Base-by-base conservation (phyloP, 2,888 invertebrate genomes). In the Noctua pronuba region DNA sequence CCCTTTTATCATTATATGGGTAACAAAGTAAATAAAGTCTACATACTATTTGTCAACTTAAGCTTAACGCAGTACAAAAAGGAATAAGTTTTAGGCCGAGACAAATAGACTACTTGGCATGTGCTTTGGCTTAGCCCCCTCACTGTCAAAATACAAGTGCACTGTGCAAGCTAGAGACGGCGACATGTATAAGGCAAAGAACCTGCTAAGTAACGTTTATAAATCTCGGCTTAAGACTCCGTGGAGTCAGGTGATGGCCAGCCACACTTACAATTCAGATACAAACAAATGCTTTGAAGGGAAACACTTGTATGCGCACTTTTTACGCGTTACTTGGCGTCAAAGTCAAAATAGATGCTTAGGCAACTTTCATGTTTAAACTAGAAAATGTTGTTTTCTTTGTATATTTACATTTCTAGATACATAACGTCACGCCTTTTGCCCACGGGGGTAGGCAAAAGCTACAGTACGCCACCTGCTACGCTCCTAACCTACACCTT, bases 1-100 rank as follows among this genome's bases (percentile, higher is more conserved):
- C 88, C 85, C 85, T 85, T 88, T 86, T 83, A 82, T 88, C 85
- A 90, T 89, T 87, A 90, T 82, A 89, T 86, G 87, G 91, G 91
- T 83, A 81, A 87, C 89, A 87, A 85, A 86, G 86, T 87, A 76
- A 82, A 81, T 86, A 86, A 70, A 80, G 64, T 77, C 81, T 88
- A 83, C 72, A 80, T 82, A 77, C 85, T 87, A 86, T 84, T 79
- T 85, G 88, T 88, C 84, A 86, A 85, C 88, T 90, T 91, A 90
- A 75, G 86, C 87, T 87, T 82, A 89, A 87, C 84, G 83, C 85
- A 85, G 83, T 88, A 90, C 87, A 86, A 90, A 90, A 90, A 91
- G 87, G 88, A 86, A 90, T 88, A 87, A 88, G 82, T 77, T 76
- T 72, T 28, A 73, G 46, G 38, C 64, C 28, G 28, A 65, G 46